Evolutionary conservation across 2,113 vertebrate species (phyloP).

Genomic region (Cnemophilus loriae): DNA sequence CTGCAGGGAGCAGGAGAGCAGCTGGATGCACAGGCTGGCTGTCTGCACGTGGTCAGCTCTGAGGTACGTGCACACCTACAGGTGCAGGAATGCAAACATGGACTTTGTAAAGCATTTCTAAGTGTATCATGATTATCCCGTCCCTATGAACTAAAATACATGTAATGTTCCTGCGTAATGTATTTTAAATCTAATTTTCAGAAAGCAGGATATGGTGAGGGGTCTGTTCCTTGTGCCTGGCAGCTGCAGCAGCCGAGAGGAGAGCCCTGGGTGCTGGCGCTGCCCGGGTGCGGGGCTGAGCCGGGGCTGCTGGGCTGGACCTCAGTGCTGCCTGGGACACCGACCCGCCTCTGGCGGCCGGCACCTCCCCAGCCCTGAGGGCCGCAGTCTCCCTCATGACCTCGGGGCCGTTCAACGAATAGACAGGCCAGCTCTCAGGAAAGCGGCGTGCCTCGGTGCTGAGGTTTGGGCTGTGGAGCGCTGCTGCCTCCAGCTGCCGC

Average conservation of each 20-base stretch:
- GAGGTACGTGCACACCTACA: rapidly evolving
- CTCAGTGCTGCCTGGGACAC: background rate
- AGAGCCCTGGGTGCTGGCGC: rapidly evolving
- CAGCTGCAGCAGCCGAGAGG: rapidly evolving
- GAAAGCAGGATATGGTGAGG: rapidly evolving
- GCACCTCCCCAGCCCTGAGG: background rate
- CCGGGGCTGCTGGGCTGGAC: background rate
- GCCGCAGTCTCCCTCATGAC: too few relatives aligned
- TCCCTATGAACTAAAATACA: rapidly evolving
- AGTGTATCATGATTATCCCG: rapidly evolving
- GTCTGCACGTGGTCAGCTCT: rapidly evolving
- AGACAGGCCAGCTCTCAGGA: too few relatives aligned
- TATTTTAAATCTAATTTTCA: background rate
- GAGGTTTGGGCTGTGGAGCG: background rate
- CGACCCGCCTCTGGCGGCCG: too few relatives aligned
- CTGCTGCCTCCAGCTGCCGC: too few relatives aligned
- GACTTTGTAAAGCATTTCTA: background rate
- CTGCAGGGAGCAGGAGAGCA: background rate
- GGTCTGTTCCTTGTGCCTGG: too few relatives aligned
- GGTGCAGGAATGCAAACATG: rapidly evolving
- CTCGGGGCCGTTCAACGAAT: too few relatives aligned
- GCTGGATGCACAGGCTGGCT: rapidly evolving
- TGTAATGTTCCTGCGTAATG: rapidly evolving
- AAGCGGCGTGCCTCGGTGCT: too few relatives aligned
- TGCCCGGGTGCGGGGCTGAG: rapidly evolving